Evolutionary conservation across 53 echinoderm and acorn worm species (phyloP).

Genomic region (Echinometra lucunter): DNA sequence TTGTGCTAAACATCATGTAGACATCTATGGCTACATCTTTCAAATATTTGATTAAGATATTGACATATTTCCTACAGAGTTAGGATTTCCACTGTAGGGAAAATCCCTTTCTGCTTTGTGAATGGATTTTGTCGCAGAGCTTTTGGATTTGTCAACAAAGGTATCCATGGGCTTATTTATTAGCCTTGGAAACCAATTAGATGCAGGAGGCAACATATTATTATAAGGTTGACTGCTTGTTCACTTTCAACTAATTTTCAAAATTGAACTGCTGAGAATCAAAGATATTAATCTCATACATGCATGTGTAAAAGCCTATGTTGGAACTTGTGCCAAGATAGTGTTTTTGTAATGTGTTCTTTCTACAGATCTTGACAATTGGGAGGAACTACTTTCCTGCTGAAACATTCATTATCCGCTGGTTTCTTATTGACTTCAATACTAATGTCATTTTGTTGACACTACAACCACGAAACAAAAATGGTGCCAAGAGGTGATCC

Average conservation of each 20-base stretch:
- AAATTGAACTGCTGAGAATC: too few species aligned
- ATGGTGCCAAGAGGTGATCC: neutral
- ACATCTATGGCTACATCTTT: neutral
- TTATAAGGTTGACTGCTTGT: neutral
- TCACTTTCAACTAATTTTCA: neutral
- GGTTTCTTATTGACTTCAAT: neutral
- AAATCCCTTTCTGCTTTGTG: neutral
- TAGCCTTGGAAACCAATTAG: neutral
- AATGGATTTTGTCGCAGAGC: neutral
- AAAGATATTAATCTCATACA: too few species aligned
- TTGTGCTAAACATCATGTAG: neutral
- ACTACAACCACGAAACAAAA: neutral
- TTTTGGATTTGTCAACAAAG: neutral
- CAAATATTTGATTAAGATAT: neutral
- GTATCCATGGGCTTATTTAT: neutral
- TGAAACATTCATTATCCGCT: neutral
- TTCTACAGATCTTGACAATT: slow-evolving; percentile 12
- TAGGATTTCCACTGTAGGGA: neutral
- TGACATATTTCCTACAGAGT: neutral
- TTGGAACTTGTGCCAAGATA: too few species aligned
- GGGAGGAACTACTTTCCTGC: neutral
- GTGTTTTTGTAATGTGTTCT: neutral
- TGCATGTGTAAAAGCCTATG: too few species aligned
- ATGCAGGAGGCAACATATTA: neutral
- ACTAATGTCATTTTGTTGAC: neutral